phyloP scores from a whole-genome alignment of 2,888 invertebrate genomes.

The Eupithecia tripunctaria region DNA sequence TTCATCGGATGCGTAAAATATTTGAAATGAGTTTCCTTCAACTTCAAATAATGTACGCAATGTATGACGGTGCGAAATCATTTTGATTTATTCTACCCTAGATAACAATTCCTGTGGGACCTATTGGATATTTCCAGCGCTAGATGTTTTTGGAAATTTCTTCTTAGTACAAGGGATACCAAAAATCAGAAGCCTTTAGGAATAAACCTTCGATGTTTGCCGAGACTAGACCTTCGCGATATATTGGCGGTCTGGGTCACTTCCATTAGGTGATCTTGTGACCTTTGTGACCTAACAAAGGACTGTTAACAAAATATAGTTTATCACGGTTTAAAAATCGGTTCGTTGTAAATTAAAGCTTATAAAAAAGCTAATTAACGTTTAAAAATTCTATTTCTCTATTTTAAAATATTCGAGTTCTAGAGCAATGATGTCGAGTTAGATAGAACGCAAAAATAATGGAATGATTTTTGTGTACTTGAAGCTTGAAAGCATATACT shows the following conservation, averaged over 20 bases:
- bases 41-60: too few species aligned
- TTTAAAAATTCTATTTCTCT: background rate
- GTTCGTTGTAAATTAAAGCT: background rate
- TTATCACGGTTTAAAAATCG: background rate
- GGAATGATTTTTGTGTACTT: background rate
- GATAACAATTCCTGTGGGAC: too few species aligned
- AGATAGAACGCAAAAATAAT: background rate
- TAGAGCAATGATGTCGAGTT: background rate
- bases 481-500: too few species aligned
- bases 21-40: too few species aligned
- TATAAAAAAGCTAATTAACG: background rate
- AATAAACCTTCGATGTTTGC: background rate
- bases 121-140: background rate
- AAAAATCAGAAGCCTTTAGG: too few species aligned
- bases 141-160: background rate
- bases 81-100: too few species aligned
- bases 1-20: too few species aligned
- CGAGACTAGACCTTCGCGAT: background rate
- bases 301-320: background rate
- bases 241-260: background rate
- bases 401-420: background rate
- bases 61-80: too few species aligned
- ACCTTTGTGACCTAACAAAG: background rate
- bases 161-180: background rate
- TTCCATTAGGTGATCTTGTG: background rate